phyloP scores from a whole-genome alignment of 1,140 invertebrate genomes.

The Anadara kagoshimensis region DNA sequence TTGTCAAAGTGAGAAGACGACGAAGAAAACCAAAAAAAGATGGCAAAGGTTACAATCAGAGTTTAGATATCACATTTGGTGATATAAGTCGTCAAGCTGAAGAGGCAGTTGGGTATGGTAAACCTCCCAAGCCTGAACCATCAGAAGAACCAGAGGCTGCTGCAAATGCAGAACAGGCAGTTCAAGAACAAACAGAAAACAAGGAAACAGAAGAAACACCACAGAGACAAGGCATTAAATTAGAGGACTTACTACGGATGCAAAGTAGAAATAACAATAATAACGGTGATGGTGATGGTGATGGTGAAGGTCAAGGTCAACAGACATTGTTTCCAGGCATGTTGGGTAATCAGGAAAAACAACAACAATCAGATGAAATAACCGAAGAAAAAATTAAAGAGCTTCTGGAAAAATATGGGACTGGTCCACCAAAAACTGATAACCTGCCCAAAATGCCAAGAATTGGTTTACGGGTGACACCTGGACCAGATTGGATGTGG shows the following conservation, averaged over 20 bases:
- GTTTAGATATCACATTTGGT: too few species aligned
- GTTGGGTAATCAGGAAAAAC: constrained; percentile 10
- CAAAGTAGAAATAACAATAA: constrained; percentile 2
- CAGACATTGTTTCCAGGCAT: constrained; percentile 17
- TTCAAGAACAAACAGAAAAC: too few species aligned
- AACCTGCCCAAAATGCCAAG: constrained; percentile 32
- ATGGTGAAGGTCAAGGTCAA: constrained; percentile 9
- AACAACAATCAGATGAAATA: constrained; percentile 25
- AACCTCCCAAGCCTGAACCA: background rate
- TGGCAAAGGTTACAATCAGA: too few species aligned
- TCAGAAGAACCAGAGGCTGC: background rate
- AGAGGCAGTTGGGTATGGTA: background rate
- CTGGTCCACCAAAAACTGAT: constrained; percentile 30
- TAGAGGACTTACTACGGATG: constrained; percentile 23
- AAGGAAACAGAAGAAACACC: background rate
- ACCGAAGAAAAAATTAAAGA: constrained; percentile 37
- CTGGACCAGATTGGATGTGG: constrained; percentile 44
- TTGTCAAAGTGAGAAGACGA: too few species aligned
- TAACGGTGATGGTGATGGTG: constrained; percentile 2
- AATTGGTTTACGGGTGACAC: constrained; percentile 17
- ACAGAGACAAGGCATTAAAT: constrained; percentile 3
- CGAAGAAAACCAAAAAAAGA: too few species aligned
- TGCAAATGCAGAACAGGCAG: background rate
- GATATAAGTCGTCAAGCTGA: background rate
- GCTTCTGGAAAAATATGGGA: constrained; percentile 35